Evolutionary conservation across 2,797 vertebrate genomes (phyloP).

Genomic region (Masticophis lateralis): DNA sequence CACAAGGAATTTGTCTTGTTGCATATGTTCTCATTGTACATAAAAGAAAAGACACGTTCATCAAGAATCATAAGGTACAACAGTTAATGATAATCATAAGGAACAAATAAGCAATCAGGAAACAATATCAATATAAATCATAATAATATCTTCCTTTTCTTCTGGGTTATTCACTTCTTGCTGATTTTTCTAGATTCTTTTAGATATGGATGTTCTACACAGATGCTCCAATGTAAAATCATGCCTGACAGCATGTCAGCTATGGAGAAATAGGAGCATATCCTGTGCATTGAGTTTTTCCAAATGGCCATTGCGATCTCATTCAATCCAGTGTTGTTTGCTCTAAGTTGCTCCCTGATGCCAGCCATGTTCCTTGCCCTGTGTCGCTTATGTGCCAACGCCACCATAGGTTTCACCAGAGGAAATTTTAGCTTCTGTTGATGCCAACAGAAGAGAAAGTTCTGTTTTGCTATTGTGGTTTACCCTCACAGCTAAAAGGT

Average conservation of each 20-base stretch:
- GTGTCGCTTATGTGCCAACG: background rate
- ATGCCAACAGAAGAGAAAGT: background rate
- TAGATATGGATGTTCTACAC: background rate
- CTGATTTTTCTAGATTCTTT: background rate
- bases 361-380: background rate
- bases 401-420: background rate
- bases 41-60: too few species aligned
- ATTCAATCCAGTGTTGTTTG: background rate
- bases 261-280: background rate
- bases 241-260: background rate
- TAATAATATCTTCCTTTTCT: background rate
- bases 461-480: background rate
- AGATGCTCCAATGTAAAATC: background rate
- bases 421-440: background rate
- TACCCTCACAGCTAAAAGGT: background rate
- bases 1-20: too few species aligned
- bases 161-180: background rate
- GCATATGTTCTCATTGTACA: too few species aligned
- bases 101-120: too few species aligned
- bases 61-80: too few species aligned
- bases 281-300: background rate
- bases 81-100: too few species aligned
- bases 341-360: background rate
- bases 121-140: too few species aligned
- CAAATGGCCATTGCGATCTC: background rate